Conservation (phyloP, 2,113 vertebrate species). For the Cranoglanis bouderius region DNA sequence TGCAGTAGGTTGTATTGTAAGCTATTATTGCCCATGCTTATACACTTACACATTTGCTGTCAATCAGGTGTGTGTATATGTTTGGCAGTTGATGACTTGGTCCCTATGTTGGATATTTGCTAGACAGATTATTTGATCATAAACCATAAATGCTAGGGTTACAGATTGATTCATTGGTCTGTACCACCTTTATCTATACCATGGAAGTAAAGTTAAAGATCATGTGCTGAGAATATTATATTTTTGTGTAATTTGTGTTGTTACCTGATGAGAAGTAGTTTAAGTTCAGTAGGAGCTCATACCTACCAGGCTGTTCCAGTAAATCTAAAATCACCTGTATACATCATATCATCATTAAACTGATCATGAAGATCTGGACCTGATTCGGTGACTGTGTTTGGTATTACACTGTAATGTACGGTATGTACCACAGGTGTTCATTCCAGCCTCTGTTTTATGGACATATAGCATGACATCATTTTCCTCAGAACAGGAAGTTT, state of each 20-base stretch:
- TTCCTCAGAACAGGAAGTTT: slow-evolving; percentile 19
- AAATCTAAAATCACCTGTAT: background rate
- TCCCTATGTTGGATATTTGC: background rate
- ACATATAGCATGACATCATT: background rate
- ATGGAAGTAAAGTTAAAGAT: background rate
- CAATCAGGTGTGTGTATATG: too few relatives aligned
- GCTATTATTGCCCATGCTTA: too few relatives aligned
- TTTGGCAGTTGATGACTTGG: too few relatives aligned
- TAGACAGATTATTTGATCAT: background rate
- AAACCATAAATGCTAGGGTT: background rate
- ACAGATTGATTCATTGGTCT: background rate
- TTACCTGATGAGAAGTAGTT: background rate
- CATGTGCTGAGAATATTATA: background rate
- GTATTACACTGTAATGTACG: background rate
- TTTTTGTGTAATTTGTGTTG: background rate
- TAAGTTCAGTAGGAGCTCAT: background rate
- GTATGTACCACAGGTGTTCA: background rate
- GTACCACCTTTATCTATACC: background rate
- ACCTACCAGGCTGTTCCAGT: background rate
- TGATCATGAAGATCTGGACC: background rate
- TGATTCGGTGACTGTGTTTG: background rate
- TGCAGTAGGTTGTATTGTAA: too few relatives aligned
- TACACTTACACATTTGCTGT: too few relatives aligned
- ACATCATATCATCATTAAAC: background rate
- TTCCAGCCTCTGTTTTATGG: background rate